Conservation (phyloP, 1,140 invertebrate genomes). For the Hypothenemus hampei region DNA sequence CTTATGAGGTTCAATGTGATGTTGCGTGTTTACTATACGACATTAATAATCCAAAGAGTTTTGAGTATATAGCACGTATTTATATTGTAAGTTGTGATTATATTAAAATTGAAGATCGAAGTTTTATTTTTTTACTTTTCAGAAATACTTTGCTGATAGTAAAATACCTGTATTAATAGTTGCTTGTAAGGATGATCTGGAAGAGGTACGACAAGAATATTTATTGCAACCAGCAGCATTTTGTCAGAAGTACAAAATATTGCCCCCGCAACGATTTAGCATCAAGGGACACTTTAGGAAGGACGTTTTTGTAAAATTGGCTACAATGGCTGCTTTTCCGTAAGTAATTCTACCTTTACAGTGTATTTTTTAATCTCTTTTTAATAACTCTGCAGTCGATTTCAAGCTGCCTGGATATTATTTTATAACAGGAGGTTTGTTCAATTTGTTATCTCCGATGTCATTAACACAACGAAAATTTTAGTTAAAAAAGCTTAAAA, state of each 20-base stretch:
- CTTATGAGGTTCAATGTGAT: slow-evolving; percentile 92
- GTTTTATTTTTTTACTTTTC: slow-evolving; percentile 42
- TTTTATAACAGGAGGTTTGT: slow-evolving; percentile 90
- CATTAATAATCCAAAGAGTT: slow-evolving; percentile 84
- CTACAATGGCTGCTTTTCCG: slow-evolving; percentile 99
- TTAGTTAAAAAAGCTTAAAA: not conserved
- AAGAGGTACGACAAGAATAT: slow-evolving; percentile 85
- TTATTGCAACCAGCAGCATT: slow-evolving; percentile 87
- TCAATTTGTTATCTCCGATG: slow-evolving; percentile 32
- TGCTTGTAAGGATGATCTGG: slow-evolving; percentile 81
- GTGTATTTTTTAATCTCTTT: slow-evolving; percentile 49
- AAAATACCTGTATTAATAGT: slow-evolving; percentile 95
- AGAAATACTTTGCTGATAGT: slow-evolving; percentile 95
- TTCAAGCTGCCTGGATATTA: slow-evolving; percentile 92
- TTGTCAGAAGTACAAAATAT: slow-evolving; percentile 88
- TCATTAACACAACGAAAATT: no score
- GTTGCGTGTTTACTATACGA: slow-evolving; percentile 99
- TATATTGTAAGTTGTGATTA: slow-evolving; percentile 73
- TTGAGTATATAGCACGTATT: slow-evolving; percentile 94
- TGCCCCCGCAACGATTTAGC: slow-evolving; percentile 85
- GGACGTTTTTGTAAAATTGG: slow-evolving; percentile 91
- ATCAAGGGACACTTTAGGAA: slow-evolving; percentile 68
- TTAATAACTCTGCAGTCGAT: slow-evolving; percentile 65
- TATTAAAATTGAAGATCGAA: not conserved
- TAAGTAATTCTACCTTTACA: slow-evolving; percentile 67